phyloP scores from a whole-genome alignment of 2,113 vertebrate species.

The Nannobrachium achirus region DNA sequence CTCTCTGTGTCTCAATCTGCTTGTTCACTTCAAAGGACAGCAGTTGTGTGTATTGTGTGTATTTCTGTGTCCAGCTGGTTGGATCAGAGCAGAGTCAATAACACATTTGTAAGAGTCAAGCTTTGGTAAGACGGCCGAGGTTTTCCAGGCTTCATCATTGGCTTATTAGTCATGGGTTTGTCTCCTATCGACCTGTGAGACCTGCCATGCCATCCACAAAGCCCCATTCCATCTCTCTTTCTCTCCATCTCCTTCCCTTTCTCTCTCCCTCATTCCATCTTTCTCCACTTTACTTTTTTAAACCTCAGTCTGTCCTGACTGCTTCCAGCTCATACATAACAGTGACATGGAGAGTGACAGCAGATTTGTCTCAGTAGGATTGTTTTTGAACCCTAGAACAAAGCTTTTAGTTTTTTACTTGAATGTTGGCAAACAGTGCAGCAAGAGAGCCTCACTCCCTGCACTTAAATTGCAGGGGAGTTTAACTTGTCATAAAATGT shows the following conservation, averaged over 20 bases:
- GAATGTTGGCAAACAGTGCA: no score
- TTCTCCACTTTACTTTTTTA: no score
- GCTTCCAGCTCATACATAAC: slow-evolving; percentile 52
- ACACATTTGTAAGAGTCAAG: slow-evolving; percentile 55
- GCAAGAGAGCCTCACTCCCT: no score
- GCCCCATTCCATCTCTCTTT: no score
- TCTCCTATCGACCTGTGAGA: slow-evolving; percentile 67
- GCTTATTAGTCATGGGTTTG: slow-evolving; percentile 75
- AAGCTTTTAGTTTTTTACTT: no score
- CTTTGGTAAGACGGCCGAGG: slow-evolving; percentile 43
- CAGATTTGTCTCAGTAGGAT: slow-evolving; percentile 65
- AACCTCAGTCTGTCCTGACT: slow-evolving; percentile 31
- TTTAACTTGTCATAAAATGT: no score
- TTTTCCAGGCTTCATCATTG: slow-evolving; percentile 61
- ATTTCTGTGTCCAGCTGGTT: slow-evolving; percentile 49
- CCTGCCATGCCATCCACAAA: slow-evolving; percentile 48
- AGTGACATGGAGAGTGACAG: slow-evolving; percentile 54
- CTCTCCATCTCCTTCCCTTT: slow-evolving; percentile 41
- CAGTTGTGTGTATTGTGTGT: slow-evolving; percentile 13
- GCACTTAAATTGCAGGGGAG: no score
- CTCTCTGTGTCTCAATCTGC: slow-evolving; percentile 23
- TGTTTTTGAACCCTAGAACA: no score
- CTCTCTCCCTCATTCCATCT: slow-evolving; percentile 16
- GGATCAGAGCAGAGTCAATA: slow-evolving; percentile 68
- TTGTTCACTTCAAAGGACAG: slow-evolving; percentile 12